Conservation (phyloP, 2,888 invertebrate species). For the Pharmacophagus antenor region DNA sequence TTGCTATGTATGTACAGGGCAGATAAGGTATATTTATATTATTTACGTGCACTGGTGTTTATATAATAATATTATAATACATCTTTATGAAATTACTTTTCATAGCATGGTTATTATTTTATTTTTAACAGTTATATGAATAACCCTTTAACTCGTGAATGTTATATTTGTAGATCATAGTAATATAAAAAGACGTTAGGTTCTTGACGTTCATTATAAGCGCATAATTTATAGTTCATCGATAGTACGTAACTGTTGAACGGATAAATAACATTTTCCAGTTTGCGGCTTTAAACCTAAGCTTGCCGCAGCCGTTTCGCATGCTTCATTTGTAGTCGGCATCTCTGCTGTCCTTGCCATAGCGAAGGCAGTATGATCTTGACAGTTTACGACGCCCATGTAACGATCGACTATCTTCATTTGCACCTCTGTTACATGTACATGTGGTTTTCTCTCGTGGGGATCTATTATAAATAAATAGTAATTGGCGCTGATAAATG, state of each 20-base stretch:
- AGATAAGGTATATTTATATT: constrained; percentile 27
- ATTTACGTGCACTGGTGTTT: constrained; percentile 6
- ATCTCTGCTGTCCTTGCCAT: constrained; percentile 50
- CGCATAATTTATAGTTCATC: constrained; percentile 40
- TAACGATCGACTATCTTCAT: constrained; percentile 55
- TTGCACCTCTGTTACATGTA: constrained; percentile 58
- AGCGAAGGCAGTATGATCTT: constrained; percentile 58
- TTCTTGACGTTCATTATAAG: too few species aligned
- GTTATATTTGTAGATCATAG: neutral
- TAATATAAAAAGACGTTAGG: neutral
- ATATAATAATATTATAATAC: neutral
- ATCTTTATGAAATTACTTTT: neutral
- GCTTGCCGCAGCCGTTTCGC: constrained; percentile 44
- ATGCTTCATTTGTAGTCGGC: constrained; percentile 53
- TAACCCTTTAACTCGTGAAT: too few species aligned
- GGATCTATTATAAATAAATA: constrained; percentile 48
- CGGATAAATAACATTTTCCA: constrained; percentile 53
- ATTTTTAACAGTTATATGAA: too few species aligned
- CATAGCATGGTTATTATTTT: neutral
- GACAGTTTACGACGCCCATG: constrained; percentile 67
- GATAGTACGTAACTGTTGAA: constrained; percentile 38
- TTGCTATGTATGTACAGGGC: constrained; percentile 19
- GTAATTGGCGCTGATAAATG: neutral
- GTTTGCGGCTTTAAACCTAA: constrained; percentile 47
- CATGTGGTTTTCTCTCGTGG: constrained; percentile 50